Conservation (phyloP, 2,797 vertebrate genomes). For the Microhierax caerulescens region DNA sequence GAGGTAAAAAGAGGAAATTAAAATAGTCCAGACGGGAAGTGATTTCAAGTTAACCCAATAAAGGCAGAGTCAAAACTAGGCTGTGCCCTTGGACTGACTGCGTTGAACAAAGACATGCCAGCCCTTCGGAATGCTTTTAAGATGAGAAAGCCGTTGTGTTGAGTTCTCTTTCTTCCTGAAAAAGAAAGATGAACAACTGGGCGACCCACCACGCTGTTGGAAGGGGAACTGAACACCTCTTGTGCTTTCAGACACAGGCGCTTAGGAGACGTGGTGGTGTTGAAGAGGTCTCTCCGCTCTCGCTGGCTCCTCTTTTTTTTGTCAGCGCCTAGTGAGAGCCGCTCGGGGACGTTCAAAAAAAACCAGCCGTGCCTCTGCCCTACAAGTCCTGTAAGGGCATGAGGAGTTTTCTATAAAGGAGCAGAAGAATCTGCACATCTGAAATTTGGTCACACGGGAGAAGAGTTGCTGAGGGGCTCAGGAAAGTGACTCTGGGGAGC, state of each 20-base stretch:
- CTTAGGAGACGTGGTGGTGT: accelerated
- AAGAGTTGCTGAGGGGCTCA: background rate
- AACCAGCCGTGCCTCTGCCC: background rate
- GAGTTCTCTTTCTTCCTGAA: background rate
- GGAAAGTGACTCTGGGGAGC: background rate
- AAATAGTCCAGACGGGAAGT: background rate
- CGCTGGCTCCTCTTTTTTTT: accelerated
- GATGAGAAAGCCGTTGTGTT: background rate
- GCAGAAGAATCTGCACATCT: background rate
- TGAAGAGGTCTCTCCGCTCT: background rate
- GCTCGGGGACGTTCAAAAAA: background rate
- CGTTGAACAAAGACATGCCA: background rate
- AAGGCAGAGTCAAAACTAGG: background rate
- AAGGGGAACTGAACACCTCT: background rate
- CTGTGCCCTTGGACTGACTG: background rate
- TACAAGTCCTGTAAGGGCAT: background rate
- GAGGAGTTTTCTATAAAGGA: background rate
- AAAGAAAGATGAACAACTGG: background rate
- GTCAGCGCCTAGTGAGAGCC: background rate
- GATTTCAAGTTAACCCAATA: background rate
- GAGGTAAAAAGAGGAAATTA: background rate
- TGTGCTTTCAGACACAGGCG: background rate
- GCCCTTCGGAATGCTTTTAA: background rate
- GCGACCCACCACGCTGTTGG: accelerated
- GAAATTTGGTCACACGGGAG: accelerated